Evolutionary conservation across 2,113 vertebrate species (phyloP), one percentile per base, ranked within the genome.

Genomic region (Pachycephala philippinensis): DNA sequence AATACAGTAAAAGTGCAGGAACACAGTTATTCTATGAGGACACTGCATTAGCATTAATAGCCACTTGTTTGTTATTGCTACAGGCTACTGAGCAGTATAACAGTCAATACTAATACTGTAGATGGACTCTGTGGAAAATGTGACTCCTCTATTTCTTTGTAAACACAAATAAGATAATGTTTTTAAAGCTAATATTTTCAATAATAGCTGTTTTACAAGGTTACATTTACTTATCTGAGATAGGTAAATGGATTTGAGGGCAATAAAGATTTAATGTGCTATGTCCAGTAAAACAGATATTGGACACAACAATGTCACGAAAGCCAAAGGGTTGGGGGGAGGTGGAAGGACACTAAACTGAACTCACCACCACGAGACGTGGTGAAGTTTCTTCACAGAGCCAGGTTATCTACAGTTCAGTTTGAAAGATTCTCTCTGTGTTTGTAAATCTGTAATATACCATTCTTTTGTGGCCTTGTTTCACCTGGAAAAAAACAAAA

Each of bases 11-110:
- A 98, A 97, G 99, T 99, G 99, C 99, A 99, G 99, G 99, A 99
- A 98, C 99, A 99, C 99, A 98, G 98, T 98, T 98, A 99, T 98
- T 97, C 97, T 99, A 98, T 98, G 98, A 98, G 98, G 97, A 98
- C 98, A 98, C 98, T 98, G 98, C 98, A 97, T 98, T 97, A 98
- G 98, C 97, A 97, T 98, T 98, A 96, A 98, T 97, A 98, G 99
- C 99, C 99, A 98, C 99, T 98, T 95, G 98, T 98, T 98, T 98
- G 98, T 99, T 98, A 98, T 87, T 98, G 98, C 98, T 98, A 94
- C 98, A 97, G 98, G 98, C 98, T 98, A 98, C 98, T 98, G 98
- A 98, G 98, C 97, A 70, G 95, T 71, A 66, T 97, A 97, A 97
- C 96, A 93, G 98, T 97, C 97, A 97, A 82, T 95, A 90, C 91